Percentiles rank a stretch among this genome's conserved stretches.
Conservation (phyloP, 2,888 invertebrate species). For the Lasioglossum calceatum region DNA sequence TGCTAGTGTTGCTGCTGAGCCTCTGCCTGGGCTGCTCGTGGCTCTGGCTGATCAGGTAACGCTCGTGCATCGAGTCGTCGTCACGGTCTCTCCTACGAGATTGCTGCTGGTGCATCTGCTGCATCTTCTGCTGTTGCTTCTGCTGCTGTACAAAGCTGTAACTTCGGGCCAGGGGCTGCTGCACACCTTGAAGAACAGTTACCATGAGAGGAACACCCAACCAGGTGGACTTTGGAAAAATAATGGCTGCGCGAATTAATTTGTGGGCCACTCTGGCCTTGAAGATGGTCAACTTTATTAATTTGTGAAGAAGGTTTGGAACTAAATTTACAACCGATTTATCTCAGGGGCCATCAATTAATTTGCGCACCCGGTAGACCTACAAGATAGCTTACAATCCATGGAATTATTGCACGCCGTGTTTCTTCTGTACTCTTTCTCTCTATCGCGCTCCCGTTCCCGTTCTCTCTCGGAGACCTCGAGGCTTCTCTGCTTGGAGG, state of each 20-base stretch:
- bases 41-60: slow-evolving; percentile 86
- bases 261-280: neutral
- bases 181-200: slow-evolving; percentile 74
- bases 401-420: slow-evolving; percentile 83
- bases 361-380: neutral
- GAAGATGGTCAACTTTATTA: neutral
- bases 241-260: neutral
- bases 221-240: neutral
- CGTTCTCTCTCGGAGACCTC: slow-evolving; percentile 85
- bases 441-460: slow-evolving; percentile 81
- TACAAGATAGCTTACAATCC: slow-evolving; percentile 73
- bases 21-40: slow-evolving; percentile 82
- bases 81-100: slow-evolving; percentile 86
- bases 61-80: slow-evolving; percentile 93
- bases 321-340: neutral
- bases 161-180: slow-evolving; percentile 86
- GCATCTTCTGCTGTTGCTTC: slow-evolving; percentile 83
- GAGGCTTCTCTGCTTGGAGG: slow-evolving; percentile 85
- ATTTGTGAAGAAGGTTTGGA: neutral
- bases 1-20: slow-evolving; percentile 80
- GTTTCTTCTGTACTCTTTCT: slow-evolving; percentile 82
- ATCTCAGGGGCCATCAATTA: neutral
- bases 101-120: slow-evolving; percentile 74
- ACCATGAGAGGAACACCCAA: no score
- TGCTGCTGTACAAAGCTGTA: slow-evolving; percentile 86